Conservation (phyloP, 2,888 invertebrate species). For the Plusia festucae region DNA sequence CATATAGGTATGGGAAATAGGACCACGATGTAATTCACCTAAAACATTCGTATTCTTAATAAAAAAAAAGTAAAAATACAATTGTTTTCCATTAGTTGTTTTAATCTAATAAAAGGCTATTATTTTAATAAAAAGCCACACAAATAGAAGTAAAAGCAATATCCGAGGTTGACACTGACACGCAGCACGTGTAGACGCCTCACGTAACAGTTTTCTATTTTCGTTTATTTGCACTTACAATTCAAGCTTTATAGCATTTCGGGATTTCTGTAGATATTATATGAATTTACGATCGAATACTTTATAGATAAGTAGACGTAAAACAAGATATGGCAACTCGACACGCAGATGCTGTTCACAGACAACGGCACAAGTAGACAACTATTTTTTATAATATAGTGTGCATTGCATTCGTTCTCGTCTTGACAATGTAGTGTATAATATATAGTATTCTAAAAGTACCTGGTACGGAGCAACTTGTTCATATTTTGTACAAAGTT, state of each 20-base stretch:
- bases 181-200: conserved; percentile 55
- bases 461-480: conserved; percentile 18
- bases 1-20: too few species aligned
- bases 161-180: conserved; percentile 44
- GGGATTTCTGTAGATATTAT: conserved; percentile 75
- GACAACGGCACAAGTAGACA: conserved; percentile 49
- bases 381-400: conserved; percentile 21
- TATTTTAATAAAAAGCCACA: conserved; percentile 1
- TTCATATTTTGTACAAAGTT: conserved; percentile 10
- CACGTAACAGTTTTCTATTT: conserved; percentile 76
- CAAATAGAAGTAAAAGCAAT: conserved; percentile 9
- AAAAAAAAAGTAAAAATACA: not conserved
- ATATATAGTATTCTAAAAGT: conserved; percentile 27
- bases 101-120: not conserved
- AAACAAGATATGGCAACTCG: conserved; percentile 64
- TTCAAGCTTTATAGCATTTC: conserved; percentile 72
- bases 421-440: conserved; percentile 11
- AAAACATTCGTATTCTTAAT: not conserved
- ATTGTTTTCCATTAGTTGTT: not conserved
- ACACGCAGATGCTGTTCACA: conserved; percentile 62
- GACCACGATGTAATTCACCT: too few species aligned
- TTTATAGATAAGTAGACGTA: conserved; percentile 65
- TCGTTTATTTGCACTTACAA: conserved; percentile 77
- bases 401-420: conserved; percentile 22
- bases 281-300: conserved; percentile 72